Percentiles rank a stretch among this genome's conserved stretches.
phyloP scores from a whole-genome alignment of 1,140 invertebrate genomes.

The Drosophila insularis region DNA sequence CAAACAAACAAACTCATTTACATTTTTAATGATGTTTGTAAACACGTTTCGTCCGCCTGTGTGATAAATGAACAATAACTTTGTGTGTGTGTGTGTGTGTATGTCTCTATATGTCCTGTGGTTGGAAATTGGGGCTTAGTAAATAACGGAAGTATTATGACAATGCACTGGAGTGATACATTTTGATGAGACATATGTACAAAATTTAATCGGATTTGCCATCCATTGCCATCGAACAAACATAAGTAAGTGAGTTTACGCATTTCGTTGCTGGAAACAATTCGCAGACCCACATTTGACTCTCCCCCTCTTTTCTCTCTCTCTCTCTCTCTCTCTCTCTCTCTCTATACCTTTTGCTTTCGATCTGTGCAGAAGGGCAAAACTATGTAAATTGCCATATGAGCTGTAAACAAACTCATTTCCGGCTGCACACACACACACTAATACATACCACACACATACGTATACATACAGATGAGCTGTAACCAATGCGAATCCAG shows the following conservation, averaged over 20 bases:
- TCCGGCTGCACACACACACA: slow-evolving; percentile 46
- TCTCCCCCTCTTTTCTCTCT: not conserved
- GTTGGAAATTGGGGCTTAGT: slow-evolving; percentile 33
- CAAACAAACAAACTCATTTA: slow-evolving; percentile 79
- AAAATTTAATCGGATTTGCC: slow-evolving; percentile 47
- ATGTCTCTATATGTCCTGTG: slow-evolving; percentile 26
- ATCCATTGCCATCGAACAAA: slow-evolving; percentile 28
- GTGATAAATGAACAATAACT: slow-evolving; percentile 60
- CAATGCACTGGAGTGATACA: slow-evolving; percentile 56
- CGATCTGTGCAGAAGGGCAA: not conserved
- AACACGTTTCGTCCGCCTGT: slow-evolving; percentile 45
- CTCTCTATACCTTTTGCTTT: not conserved
- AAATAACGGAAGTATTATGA: slow-evolving; percentile 66
- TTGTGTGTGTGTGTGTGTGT: not conserved
- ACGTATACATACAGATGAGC: slow-evolving; percentile 23
- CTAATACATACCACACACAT: not conserved
- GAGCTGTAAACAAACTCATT: slow-evolving; percentile 69
- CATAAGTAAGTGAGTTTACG: slow-evolving; percentile 22
- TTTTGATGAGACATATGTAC: slow-evolving; percentile 19
- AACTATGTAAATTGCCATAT: slow-evolving; percentile 48
- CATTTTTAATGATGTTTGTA: slow-evolving; percentile 78
- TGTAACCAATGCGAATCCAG: slow-evolving; percentile 36
- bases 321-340: not conserved
- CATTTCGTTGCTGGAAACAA: slow-evolving; percentile 24
- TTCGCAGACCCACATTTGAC: slow-evolving; percentile 10